A percentile compares a stretch with the other conserved stretches of the same genome.
phyloP scores from a whole-genome alignment of 2,113 vertebrate genomes.

The Cyprinus carpio region DNA sequence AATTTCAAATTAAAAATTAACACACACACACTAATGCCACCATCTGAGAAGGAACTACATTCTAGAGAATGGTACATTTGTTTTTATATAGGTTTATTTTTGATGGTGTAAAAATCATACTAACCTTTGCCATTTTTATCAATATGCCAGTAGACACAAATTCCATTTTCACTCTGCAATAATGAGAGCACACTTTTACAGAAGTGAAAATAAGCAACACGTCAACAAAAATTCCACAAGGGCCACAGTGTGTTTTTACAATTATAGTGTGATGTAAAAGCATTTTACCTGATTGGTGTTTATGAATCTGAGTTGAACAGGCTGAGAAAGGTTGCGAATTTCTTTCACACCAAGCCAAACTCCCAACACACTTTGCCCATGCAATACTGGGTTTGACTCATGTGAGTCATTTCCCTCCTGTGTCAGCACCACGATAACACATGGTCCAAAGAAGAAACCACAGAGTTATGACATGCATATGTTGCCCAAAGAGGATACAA shows the following conservation, averaged over 20 bases:
- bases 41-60: background rate
- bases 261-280: background rate
- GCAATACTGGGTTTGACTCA: background rate
- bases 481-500: background rate
- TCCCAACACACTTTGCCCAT: constrained; percentile 70
- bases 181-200: background rate
- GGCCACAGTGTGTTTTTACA: background rate
- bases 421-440: background rate
- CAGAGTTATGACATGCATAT: background rate
- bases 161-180: constrained; percentile 61
- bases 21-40: too few relatives aligned
- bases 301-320: constrained; percentile 78
- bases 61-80: background rate
- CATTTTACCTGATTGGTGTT: constrained; percentile 70
- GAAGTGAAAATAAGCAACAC: background rate
- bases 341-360: constrained; percentile 71
- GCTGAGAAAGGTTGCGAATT: constrained; percentile 78
- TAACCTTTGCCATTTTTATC: constrained; percentile 34
- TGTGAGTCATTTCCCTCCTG: background rate
- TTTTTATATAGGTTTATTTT: background rate
- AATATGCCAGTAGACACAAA: constrained; percentile 72
- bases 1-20: too few relatives aligned
- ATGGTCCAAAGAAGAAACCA: background rate
- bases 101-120: background rate
- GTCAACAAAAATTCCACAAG: background rate